These are phyloP conservation scores for Sepioteuthis lessoniana DNA, from an alignment of 2,888 invertebrate genomes.

Conservation along the genomic window DNA sequence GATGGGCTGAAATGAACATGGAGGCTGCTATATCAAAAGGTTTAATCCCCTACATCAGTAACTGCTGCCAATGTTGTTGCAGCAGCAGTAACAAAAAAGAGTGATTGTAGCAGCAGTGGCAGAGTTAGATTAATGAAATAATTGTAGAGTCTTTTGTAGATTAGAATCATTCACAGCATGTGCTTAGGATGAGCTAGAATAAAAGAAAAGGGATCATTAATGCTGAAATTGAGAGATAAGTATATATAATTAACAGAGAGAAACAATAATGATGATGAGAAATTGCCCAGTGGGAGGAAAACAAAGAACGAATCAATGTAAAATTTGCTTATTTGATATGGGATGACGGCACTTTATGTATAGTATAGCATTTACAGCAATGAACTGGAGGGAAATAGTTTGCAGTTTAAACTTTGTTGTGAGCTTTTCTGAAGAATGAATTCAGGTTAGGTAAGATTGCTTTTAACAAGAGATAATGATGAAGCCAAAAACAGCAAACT, in stretches of 20 bases:
- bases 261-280: background rate
- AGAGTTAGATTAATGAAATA: constrained; percentile 8
- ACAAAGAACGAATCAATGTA: background rate
- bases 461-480: too few relatives aligned
- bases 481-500: too few relatives aligned
- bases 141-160: background rate
- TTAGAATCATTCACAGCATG: background rate
- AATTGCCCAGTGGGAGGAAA: background rate
- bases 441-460: too few relatives aligned
- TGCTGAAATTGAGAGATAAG: background rate
- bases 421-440: too few relatives aligned
- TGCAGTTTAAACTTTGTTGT: too few relatives aligned
- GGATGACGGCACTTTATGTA: background rate
- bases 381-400: too few relatives aligned
- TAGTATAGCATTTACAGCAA: too few relatives aligned
- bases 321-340: background rate
- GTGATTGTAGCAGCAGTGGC: background rate
- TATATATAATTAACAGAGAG: background rate
- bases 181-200: background rate
- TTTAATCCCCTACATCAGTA: background rate
- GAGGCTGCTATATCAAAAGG: background rate
- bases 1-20: background rate
- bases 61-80: background rate
- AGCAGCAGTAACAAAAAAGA: background rate
- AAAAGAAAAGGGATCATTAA: background rate